phyloP scores from a whole-genome alignment of 2,797 vertebrate genomes.

The Staurois parvus region DNA sequence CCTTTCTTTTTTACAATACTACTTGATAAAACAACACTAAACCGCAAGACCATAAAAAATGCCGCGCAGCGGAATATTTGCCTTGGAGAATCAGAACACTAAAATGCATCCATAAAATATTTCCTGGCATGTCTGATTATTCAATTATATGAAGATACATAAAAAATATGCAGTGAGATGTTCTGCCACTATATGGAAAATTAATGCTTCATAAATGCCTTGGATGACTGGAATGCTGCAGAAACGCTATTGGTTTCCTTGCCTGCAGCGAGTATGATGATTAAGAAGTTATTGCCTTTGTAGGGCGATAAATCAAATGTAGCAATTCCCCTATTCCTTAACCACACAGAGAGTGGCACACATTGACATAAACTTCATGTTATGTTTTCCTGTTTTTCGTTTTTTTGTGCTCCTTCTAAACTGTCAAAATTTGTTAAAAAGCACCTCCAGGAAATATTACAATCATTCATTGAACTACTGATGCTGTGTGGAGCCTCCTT shows the following conservation, averaged over 20 bases:
- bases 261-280: constrained; percentile 48
- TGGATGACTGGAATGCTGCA: constrained; percentile 32
- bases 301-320: constrained; percentile 50
- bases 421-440: too few species aligned
- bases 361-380: constrained; percentile 31
- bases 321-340: constrained; percentile 22
- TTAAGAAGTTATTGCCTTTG: constrained; percentile 55
- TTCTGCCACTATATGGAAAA: constrained; percentile 17
- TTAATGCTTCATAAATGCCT: constrained; percentile 50
- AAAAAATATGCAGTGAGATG: constrained; percentile 33
- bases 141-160: constrained; percentile 38
- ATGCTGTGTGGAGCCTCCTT: too few species aligned
- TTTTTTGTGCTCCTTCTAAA: too few species aligned
- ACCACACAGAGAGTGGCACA: constrained; percentile 33
- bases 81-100: constrained; percentile 1
- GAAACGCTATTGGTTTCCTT: constrained; percentile 48
- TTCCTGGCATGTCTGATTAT: constrained; percentile 27
- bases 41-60: neutral
- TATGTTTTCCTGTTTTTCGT: neutral
- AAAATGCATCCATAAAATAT: neutral
- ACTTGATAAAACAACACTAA: neutral
- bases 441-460: neutral
- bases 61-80: neutral
- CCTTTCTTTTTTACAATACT: neutral
- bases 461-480: too few species aligned